phyloP scores from a whole-genome alignment of 2,113 vertebrate species.

The Lates calcarifer region DNA sequence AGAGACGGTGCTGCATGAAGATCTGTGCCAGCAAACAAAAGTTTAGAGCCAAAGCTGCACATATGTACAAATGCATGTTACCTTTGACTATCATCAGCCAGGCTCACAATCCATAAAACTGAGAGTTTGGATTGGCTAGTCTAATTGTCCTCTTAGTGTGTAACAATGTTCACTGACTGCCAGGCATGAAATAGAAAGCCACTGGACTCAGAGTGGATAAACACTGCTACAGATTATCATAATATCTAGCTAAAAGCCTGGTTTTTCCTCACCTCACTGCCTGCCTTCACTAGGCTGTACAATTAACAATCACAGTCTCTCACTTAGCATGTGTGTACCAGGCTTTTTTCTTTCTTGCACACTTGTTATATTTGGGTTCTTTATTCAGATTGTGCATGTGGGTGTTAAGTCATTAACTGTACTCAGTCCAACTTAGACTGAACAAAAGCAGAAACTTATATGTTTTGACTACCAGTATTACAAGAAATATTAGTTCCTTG shows the following conservation, averaged over 20 bases:
- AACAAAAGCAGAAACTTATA: background rate
- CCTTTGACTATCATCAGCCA: constrained; percentile 14
- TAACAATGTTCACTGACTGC: constrained; percentile 23
- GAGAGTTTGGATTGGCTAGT: constrained; percentile 6
- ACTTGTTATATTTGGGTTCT: background rate
- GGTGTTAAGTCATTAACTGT: constrained; percentile 9
- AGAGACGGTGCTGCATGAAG: background rate
- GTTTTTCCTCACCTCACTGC: constrained; percentile 36
- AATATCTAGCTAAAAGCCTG: constrained; percentile 56
- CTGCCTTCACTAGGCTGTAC: constrained; percentile 31
- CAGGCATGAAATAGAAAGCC: constrained; percentile 35
- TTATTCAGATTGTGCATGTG: constrained; percentile 4
- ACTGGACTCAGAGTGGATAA: constrained; percentile 38
- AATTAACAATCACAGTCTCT: constrained; percentile 43
- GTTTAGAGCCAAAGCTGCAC: background rate
- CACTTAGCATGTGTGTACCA: constrained; percentile 5
- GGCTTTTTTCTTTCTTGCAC: background rate
- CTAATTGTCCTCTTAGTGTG: constrained; percentile 15
- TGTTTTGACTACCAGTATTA: background rate
- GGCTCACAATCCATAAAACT: constrained; percentile 3
- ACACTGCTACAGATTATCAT: constrained; percentile 49
- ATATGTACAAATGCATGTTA: constrained; percentile 1
- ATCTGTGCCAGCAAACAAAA: background rate
- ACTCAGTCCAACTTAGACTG: background rate
- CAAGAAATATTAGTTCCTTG: background rate